Percentiles rank a stretch among this genome's conserved stretches.
These are phyloP conservation scores for Caradrina clavipalpis DNA, from an alignment of 2,888 invertebrate species.

Conservation along the genomic window DNA sequence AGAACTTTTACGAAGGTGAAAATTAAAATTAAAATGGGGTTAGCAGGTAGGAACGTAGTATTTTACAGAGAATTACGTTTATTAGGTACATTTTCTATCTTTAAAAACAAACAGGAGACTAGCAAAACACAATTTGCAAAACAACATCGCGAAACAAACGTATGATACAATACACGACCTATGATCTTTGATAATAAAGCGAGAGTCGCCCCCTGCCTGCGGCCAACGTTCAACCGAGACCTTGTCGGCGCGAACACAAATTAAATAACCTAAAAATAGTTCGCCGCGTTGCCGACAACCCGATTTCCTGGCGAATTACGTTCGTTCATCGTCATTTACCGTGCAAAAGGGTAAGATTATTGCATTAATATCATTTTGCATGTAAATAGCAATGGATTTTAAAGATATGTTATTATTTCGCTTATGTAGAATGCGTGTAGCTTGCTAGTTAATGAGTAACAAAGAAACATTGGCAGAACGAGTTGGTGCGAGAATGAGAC, in stretches of 20 bases:
- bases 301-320: conserved; percentile 52
- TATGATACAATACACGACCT: conserved; percentile 43
- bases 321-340: conserved; percentile 37
- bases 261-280: conserved; percentile 73
- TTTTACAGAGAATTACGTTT: conserved; percentile 33
- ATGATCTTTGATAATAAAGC: conserved; percentile 50
- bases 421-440: conserved; percentile 8
- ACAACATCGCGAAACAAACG: conserved; percentile 20
- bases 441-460: conserved; percentile 27
- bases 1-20: conserved; percentile 22
- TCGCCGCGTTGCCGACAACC: conserved; percentile 56
- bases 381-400: conserved; percentile 17
- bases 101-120: conserved; percentile 8
- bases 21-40: conserved; percentile 31
- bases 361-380: conserved; percentile 39
- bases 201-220: conserved; percentile 50
- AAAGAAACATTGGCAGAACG: conserved; percentile 39
- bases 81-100: conserved; percentile 14
- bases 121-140: conserved; percentile 12
- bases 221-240: conserved; percentile 55
- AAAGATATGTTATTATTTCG: conserved; percentile 2
- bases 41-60: conserved; percentile 9
- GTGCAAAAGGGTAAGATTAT: conserved; percentile 63
- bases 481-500: conserved; percentile 54
- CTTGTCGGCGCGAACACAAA: conserved; percentile 66